Evolutionary conservation across 2,888 invertebrate genomes (phyloP).

Genomic region (Panorpa germanica): DNA sequence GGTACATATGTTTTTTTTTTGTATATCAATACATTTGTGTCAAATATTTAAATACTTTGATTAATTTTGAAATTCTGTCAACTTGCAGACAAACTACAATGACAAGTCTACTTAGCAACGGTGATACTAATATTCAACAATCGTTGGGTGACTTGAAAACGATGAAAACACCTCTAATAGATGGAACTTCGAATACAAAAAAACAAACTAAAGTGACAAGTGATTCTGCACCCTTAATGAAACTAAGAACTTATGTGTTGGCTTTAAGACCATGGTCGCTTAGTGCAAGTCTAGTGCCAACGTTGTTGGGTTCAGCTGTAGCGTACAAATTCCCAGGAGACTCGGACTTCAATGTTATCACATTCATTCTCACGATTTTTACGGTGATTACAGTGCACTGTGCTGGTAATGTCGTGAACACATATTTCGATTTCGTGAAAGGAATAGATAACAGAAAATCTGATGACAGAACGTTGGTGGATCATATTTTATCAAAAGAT

Average conservation of each 20-base stretch:
- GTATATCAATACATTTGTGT: no score
- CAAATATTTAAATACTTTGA: no score
- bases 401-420: slow-evolving; percentile 92
- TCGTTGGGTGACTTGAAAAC: no score
- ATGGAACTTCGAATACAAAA: no score
- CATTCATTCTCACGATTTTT: slow-evolving; percentile 62
- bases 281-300: slow-evolving; percentile 80
- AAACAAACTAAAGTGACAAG: no score
- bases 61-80: no score
- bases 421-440: slow-evolving; percentile 87
- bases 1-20: no score
- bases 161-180: no score
- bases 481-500: slow-evolving; percentile 67
- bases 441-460: slow-evolving; percentile 86
- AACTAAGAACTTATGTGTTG: slow-evolving; percentile 70
- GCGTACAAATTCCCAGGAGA: slow-evolving; percentile 65
- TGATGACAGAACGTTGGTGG: slow-evolving; percentile 88
- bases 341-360: slow-evolving; percentile 57
- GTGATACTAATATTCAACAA: no score
- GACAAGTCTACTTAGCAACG: no score
- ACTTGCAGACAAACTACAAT: no score
- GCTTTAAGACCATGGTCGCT: slow-evolving; percentile 89
- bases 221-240: no score
- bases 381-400: slow-evolving; percentile 87
- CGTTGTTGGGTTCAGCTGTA: slow-evolving; percentile 72